Percentiles rank a stretch among this genome's conserved stretches.
These are phyloP conservation scores for Sphecodes monilicornis DNA, from an alignment of 2,888 invertebrate species.

Conservation along the genomic window DNA sequence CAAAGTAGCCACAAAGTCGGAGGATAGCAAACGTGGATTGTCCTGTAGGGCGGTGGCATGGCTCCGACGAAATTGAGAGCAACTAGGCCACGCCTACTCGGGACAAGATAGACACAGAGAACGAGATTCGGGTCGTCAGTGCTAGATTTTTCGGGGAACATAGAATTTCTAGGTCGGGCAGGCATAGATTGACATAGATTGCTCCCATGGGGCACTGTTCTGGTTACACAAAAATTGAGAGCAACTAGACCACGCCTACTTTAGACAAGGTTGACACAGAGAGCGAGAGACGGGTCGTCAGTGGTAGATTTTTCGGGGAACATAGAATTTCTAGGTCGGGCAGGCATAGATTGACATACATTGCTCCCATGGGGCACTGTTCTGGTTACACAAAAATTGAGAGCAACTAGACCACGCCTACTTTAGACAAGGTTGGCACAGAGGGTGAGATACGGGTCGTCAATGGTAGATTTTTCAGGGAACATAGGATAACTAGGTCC, in stretches of 20 bases:
- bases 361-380: too few relatives aligned
- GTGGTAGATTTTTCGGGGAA: neutral
- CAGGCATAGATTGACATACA: too few relatives aligned
- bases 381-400: too few relatives aligned
- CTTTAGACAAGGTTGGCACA: neutral
- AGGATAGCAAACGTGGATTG: neutral
- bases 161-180: too few relatives aligned
- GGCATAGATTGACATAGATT: too few relatives aligned
- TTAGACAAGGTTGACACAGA: neutral
- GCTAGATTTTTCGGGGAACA: too few relatives aligned
- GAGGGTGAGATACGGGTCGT: neutral
- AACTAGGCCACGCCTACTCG: neutral
- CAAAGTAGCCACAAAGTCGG: neutral
- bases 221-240: too few relatives aligned
- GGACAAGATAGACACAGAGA: neutral
- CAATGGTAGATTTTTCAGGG: neutral
- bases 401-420: neutral
- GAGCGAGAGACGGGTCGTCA: neutral
- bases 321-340: too few relatives aligned
- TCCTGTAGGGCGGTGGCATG: neutral
- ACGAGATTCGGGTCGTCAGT: neutral
- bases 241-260: neutral
- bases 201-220: too few relatives aligned
- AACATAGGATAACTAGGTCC: too few relatives aligned
- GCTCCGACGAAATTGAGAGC: neutral